Evolutionary conservation across 2,888 invertebrate species (phyloP).

Genomic region (Mystacides longicornis): DNA sequence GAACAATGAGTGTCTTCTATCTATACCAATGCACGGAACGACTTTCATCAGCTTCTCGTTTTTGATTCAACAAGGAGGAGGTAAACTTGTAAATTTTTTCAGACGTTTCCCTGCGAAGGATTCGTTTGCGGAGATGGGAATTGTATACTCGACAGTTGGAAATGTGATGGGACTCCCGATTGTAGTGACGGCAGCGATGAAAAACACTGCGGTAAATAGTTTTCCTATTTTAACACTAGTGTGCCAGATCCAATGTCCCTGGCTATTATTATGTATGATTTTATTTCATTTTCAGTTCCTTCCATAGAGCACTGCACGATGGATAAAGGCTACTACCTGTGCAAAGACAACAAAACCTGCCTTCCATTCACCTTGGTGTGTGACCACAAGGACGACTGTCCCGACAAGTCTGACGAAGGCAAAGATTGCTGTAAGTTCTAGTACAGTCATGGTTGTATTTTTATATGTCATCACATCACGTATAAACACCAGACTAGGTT

Average conservation of each 20-base stretch:
- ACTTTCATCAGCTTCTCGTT: too few species aligned
- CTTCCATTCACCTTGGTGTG: slow-evolving; percentile 50
- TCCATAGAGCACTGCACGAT: slow-evolving; percentile 8
- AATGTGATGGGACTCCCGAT: slow-evolving; percentile 64
- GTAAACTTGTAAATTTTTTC: background rate
- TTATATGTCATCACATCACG: too few species aligned
- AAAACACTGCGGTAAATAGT: slow-evolving; percentile 31
- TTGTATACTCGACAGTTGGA: slow-evolving; percentile 63
- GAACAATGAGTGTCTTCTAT: too few species aligned
- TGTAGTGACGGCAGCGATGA: slow-evolving; percentile 64
- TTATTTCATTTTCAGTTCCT: slow-evolving; percentile 4
- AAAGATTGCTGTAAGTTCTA: too few species aligned
- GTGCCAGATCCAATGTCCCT: background rate
- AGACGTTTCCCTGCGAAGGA: slow-evolving; percentile 31
- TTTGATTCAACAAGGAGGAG: background rate
- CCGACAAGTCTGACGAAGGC: slow-evolving; percentile 53
- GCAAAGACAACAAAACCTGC: slow-evolving; percentile 43
- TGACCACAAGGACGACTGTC: slow-evolving; percentile 52
- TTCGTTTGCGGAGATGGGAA: slow-evolving; percentile 54
- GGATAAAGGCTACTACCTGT: slow-evolving; percentile 25
- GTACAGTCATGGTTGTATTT: too few species aligned
- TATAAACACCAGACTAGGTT: too few species aligned
- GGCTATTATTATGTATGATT: background rate
- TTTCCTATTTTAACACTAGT: background rate
- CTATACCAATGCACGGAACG: too few species aligned